Evolutionary conservation across 1,140 invertebrate genomes (phyloP), one percentile per base, ranked within the genome.

Genomic region (Heliconius hermathena): DNA sequence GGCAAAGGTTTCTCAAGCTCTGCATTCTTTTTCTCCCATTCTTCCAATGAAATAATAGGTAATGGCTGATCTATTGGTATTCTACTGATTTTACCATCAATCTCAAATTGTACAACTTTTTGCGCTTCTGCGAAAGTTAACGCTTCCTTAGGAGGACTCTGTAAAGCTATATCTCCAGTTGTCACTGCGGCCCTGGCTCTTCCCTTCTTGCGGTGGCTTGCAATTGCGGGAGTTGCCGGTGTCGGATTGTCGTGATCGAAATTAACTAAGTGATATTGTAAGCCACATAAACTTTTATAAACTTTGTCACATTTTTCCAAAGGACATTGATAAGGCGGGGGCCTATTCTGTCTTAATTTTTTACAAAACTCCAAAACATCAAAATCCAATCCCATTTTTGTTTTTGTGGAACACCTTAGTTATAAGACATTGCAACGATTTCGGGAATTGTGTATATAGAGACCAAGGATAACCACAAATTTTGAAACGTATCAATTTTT

Each of bases 241-340:
- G 94, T 94, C 8, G 96, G 96, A 88, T 96, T 96, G 82, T 97
- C 97, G 90, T 98, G 97, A 91, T 98, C 97, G 94, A 96, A 97
- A 88, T 98, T 97, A 78, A 97, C 96, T 81, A 98, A 94, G 92
- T 98, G 98, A 92, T 97, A 98, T 88, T 98, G 97, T 82, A 98
- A 96, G 1, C 98, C 98, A 89, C 96, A 97, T 78, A 97, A 96
- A 82, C 97, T 98, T 94, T 98, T 98, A 91, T 98, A 98, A 29
- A 97, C 96, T 93, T 97, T 97, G 71, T 97, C 97, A 94, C 98
- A 98, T 81, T 97, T 97, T 85, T 97, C 96, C 60, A 98, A 95
- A 16, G 98, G 98, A 88, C 98, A 98, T 84, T 97, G 96, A 93
- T 98, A 98, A 49, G 98, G 98, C 80, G 97, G 97, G 77, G 97